A percentile compares a stretch with the other conserved stretches of the same genome.
Conservation (phyloP, 2,888 invertebrate genomes). For the Penaeus monodon region DNA sequence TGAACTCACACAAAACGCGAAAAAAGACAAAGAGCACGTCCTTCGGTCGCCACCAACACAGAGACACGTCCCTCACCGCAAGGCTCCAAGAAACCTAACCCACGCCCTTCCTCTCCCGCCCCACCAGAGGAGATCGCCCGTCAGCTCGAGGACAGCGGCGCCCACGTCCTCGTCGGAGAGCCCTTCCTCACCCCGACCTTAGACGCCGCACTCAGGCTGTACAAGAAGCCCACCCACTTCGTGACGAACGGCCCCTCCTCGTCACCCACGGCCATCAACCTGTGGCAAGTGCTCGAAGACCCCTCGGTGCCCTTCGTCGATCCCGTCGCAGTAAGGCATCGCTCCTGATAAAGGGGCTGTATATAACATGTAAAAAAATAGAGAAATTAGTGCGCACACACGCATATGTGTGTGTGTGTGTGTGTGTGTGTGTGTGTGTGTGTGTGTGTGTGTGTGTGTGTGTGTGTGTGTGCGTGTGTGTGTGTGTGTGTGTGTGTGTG, state of each 20-base stretch:
- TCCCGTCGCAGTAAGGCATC: neutral
- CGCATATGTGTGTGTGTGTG: neutral
- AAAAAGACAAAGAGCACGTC: no score
- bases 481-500: no score
- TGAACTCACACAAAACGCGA: no score
- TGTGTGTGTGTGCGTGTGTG: no score
- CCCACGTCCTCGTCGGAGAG: conserved; percentile 11
- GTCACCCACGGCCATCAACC: neutral
- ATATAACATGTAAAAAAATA: neutral
- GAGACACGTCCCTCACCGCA: no score
- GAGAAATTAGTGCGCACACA: conserved; percentile 2
- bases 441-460: no score
- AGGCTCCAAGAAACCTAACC: no score
- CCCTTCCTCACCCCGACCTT: neutral
- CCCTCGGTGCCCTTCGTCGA: neutral
- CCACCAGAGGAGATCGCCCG: conserved; percentile 17
- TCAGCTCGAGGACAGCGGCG: neutral
- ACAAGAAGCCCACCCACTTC: neutral
- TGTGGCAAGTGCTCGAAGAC: conserved; percentile 23
- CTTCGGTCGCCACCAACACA: no score
- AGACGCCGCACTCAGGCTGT: neutral
- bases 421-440: no score
- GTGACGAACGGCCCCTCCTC: conserved; percentile 9
- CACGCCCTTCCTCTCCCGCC: neutral
- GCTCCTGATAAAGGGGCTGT: no score